Conservation (phyloP, 1,140 invertebrate species). For the Papilio xuthus region DNA sequence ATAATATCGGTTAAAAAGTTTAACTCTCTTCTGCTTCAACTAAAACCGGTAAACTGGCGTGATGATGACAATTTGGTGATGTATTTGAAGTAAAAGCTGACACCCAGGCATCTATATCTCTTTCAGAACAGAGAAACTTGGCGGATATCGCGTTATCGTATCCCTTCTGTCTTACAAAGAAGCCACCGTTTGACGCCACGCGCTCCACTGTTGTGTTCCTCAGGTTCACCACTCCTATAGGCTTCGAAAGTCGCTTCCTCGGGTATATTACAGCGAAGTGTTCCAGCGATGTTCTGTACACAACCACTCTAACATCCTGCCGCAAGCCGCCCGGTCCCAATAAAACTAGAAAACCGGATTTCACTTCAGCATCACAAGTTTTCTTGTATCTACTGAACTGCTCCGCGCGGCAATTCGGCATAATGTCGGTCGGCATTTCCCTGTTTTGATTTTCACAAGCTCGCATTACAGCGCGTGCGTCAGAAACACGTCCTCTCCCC, state of each 20-base stretch:
- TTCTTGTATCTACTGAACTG: conserved; percentile 64
- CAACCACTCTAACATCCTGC: conserved; percentile 84
- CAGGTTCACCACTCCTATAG: conserved; percentile 84
- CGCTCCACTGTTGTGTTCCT: conserved; percentile 83
- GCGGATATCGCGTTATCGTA: conserved; percentile 83
- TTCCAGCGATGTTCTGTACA: conserved; percentile 85
- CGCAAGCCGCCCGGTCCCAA: conserved; percentile 82
- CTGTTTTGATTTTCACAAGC: conserved; percentile 58
- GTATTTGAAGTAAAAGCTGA: conserved; percentile 82
- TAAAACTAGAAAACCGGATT: conserved; percentile 84
- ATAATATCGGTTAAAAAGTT: conserved; percentile 49
- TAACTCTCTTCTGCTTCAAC: conserved; percentile 84
- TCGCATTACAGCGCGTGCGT: conserved; percentile 48
- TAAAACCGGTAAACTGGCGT: conserved; percentile 83
- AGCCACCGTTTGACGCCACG: conserved; percentile 78
- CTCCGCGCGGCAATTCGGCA: conserved; percentile 62
- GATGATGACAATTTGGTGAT: conserved; percentile 77
- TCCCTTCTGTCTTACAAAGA: conserved; percentile 83
- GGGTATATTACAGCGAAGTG: conserved; percentile 87
- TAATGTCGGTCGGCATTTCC: conserved; percentile 73
- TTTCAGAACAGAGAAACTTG: conserved; percentile 82
- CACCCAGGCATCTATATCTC: conserved; percentile 84
- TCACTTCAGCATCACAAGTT: conserved; percentile 83
- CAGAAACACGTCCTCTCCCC: conserved; percentile 34
- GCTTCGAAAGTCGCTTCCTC: conserved; percentile 84